A percentile compares a stretch with the other conserved stretches of the same genome.
Evolutionary conservation across 2,888 invertebrate genomes (phyloP).

Genomic region (Chymomyza amoena): DNA sequence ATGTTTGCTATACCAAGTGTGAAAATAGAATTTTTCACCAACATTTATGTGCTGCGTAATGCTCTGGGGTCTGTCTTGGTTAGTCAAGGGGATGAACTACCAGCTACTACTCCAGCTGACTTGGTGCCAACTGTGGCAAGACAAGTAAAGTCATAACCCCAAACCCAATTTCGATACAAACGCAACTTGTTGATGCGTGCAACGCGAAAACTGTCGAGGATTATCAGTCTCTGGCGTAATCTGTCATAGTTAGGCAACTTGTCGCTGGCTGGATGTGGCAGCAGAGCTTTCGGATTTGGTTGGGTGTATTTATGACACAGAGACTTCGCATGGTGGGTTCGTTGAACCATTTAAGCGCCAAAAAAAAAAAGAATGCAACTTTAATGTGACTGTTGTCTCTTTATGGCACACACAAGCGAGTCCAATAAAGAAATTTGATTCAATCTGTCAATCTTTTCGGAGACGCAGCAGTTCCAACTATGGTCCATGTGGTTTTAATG

Average conservation of each 20-base stretch:
- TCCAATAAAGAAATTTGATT: too few relatives aligned
- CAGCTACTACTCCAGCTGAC: background rate
- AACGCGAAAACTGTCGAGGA: conserved; percentile 37
- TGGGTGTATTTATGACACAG: background rate
- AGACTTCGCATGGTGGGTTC: background rate
- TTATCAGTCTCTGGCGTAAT: conserved; percentile 34
- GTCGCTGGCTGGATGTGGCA: background rate
- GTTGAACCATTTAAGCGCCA: background rate
- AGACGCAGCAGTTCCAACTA: too few relatives aligned
- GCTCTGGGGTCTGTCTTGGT: background rate
- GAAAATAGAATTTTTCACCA: conserved; percentile 48
- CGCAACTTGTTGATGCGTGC: conserved; percentile 59
- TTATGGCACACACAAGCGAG: background rate
- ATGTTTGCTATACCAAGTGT: conserved; percentile 60
- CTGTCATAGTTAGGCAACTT: conserved; percentile 30
- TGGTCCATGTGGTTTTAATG: too few relatives aligned
- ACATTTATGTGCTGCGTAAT: conserved; percentile 1
- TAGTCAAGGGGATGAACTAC: background rate
- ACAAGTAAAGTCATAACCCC: too few relatives aligned
- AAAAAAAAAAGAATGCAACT: background rate
- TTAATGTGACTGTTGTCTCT: background rate
- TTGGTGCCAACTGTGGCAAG: too few relatives aligned
- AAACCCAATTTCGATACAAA: background rate
- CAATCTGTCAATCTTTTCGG: too few relatives aligned
- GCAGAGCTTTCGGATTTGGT: background rate